Percentiles rank a stretch among this genome's conserved stretches.
phyloP scores from a whole-genome alignment of 1,140 invertebrate species.

The Pogonomyrmex barbatus region DNA sequence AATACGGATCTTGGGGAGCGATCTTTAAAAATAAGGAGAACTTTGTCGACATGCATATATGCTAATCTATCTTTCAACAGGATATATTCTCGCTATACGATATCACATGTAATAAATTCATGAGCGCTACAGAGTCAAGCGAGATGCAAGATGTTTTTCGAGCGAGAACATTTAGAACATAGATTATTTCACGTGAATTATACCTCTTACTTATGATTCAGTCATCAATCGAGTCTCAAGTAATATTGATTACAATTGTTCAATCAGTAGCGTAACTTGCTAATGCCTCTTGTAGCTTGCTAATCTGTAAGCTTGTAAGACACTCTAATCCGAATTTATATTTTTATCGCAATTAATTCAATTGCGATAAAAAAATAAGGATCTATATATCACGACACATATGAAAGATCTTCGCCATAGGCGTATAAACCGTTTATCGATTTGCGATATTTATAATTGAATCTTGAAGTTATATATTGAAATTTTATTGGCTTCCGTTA shows the following conservation, averaged over 20 bases:
- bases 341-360: no score
- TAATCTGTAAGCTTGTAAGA: neutral
- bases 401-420: neutral
- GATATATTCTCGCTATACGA: neutral
- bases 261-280: constrained; percentile 31
- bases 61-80: constrained; percentile 78
- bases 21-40: constrained; percentile 90
- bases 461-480: neutral
- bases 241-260: neutral
- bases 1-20: constrained; percentile 90
- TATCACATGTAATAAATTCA: neutral
- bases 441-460: neutral
- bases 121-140: neutral
- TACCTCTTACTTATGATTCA: neutral
- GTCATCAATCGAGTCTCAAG: neutral
- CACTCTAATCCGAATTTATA: no score
- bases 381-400: neutral
- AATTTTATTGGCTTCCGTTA: neutral
- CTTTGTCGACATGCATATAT: constrained; percentile 90
- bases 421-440: neutral
- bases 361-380: neutral
- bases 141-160: neutral
- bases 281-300: no score
- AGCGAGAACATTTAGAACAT: neutral
- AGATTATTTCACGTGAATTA: constrained; percentile 1